Evolutionary conservation across 2,797 vertebrate genomes (phyloP).

Genomic region (Premnoplex brunnescens): DNA sequence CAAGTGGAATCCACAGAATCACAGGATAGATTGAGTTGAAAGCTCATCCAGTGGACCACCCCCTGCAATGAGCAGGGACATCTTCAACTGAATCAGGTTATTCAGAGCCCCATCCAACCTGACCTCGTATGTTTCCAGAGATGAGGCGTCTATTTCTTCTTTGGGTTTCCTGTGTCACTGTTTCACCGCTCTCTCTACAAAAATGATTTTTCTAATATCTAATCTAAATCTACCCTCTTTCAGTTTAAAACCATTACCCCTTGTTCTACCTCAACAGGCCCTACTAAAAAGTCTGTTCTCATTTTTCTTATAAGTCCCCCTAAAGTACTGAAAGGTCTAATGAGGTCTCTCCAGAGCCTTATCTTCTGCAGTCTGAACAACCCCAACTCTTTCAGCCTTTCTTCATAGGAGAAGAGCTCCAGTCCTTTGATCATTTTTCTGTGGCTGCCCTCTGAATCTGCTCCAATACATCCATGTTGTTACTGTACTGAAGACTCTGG

Average conservation of each 20-base stretch:
- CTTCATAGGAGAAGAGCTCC: not conserved
- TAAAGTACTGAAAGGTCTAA: not conserved
- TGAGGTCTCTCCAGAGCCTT: not conserved
- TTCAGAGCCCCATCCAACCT: not conserved
- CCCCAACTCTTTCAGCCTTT: not conserved
- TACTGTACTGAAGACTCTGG: not conserved
- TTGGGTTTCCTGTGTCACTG: not conserved
- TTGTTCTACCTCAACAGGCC: not conserved
- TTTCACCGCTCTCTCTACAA: not conserved
- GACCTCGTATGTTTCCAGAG: not conserved
- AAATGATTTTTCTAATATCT: not conserved
- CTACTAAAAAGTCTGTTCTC: not conserved
- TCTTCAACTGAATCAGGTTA: no score
- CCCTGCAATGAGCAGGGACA: not conserved
- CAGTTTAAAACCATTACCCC: not conserved
- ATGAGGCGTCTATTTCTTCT: no score
- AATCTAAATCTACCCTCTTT: not conserved
- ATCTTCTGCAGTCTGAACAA: not conserved
- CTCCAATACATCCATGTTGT: not conserved
- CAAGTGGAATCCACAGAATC: not conserved
- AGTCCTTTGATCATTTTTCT: not conserved
- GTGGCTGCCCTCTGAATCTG: not conserved
- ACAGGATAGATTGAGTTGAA: not conserved
- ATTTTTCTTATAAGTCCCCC: not conserved
- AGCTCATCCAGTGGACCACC: not conserved